Evolutionary conservation across 2,113 vertebrate species (phyloP).

Genomic region (Ondatra zibethicus): DNA sequence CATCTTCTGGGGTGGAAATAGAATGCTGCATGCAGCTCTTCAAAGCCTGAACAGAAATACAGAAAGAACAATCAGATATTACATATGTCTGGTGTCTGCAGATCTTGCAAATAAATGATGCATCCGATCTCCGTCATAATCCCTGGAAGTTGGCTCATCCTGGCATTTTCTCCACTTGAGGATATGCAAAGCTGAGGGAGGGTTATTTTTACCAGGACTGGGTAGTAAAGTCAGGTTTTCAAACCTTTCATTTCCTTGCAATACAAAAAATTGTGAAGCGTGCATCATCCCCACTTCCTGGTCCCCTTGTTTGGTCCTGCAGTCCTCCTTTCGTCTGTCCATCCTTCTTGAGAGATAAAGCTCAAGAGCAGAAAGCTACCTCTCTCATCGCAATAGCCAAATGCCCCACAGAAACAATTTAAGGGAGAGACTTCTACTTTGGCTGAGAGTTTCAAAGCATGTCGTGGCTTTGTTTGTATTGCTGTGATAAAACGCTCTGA

Average conservation of each 20-base stretch:
- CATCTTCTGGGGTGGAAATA: not conserved
- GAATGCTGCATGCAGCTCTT: not conserved
- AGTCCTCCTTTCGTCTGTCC: not conserved
- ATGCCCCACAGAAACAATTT: not conserved
- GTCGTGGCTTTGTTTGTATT: not conserved
- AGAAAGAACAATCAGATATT: not conserved
- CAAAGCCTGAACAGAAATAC: not conserved
- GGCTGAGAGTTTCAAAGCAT: not conserved
- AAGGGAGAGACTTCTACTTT: not conserved
- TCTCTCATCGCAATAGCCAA: not conserved
- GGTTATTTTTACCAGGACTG: not conserved
- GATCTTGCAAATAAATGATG: not conserved
- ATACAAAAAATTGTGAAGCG: not conserved
- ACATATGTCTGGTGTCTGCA: not conserved
- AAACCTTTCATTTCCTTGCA: not conserved
- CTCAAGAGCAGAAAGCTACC: not conserved
- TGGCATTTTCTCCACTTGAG: not conserved
- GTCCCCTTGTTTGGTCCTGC: accelerated
- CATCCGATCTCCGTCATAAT: not conserved
- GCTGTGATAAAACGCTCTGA: not conserved
- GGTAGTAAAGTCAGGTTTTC: not conserved
- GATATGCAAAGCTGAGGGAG: not conserved
- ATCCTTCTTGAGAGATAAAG: not conserved
- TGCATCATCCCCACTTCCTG: accelerated
- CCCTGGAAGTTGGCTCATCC: not conserved